phyloP scores from a whole-genome alignment of 2,113 vertebrate genomes.

The Phrynosoma blainvillii region DNA sequence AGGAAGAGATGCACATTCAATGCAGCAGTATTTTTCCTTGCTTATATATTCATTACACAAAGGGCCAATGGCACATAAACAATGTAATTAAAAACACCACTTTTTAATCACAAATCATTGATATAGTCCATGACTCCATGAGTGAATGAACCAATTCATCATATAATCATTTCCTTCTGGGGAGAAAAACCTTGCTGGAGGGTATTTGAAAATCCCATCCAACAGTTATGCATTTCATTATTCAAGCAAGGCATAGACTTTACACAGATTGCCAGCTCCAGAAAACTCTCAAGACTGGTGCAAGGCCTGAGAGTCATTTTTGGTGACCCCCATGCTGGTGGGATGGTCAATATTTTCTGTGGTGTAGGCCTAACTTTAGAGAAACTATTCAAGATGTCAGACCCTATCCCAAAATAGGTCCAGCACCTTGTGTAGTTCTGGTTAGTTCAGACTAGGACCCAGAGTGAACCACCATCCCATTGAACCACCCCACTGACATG shows the following conservation, averaged over 20 bases:
- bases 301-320: too few relatives aligned
- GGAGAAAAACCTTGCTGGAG: neutral
- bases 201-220: neutral
- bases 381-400: too few relatives aligned
- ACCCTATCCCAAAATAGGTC: too few relatives aligned
- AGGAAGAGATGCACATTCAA: neutral
- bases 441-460: too few relatives aligned
- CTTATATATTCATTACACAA: neutral
- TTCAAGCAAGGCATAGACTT: neutral
- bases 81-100: neutral
- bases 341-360: too few relatives aligned
- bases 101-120: accelerated
- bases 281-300: neutral
- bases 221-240: accelerated
- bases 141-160: neutral
- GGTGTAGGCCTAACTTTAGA: too few relatives aligned
- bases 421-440: too few relatives aligned
- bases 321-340: too few relatives aligned
- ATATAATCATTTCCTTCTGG: neutral
- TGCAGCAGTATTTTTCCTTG: accelerated
- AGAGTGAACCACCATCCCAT: too few relatives aligned
- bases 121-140: neutral
- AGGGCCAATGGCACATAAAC: accelerated
- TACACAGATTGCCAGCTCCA: too few relatives aligned
- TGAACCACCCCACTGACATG: too few relatives aligned